Base-by-base conservation (phyloP, 2,113 vertebrate genomes). In the Cettia cetti region DNA sequence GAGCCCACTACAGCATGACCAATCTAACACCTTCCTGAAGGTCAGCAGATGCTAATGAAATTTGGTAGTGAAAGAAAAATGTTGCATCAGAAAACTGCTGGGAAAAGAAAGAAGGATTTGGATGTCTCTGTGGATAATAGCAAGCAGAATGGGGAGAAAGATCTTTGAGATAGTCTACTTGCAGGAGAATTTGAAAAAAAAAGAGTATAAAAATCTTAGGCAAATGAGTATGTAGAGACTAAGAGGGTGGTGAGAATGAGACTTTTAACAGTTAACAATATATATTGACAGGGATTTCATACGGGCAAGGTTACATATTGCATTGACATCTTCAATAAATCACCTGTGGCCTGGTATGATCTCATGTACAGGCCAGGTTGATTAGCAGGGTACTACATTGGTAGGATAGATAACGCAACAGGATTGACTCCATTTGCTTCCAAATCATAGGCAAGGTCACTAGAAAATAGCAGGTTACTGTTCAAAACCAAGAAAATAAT, bases 271-370 rank as follows among this genome's bases (percentile, higher is more conserved):
- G 7, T 78, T 82, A 21, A 5, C 47, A 31, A n/a, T 45, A n/a
- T 13, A 33, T 74, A 31, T 64, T 44, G 15, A 42, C 10, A 53
- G 9, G 7, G 30, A 47, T 78, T 72, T 82, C 24, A 23, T 3
- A 2, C 15, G 15, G n/a, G 30, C 9, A 59, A n/a, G 27, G 45
- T 13, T 7, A 31, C 0, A 0, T 72, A n/a, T 11, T 57, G 9
- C 8, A 3, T 3, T 42, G 27, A 28, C 4, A 35, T 53, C 22
- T 68, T 86, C 78, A 47, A 42, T 17, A 72, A n/a, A 20, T 30
- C n/a, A 27, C 9, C 20, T 40, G 7, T 30, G 18, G 47, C 21
- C 31, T 74, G 12, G 7, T 59, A 27, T 8, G 12, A 69, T 69
- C 74, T 82, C 53, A 45, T 4, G 3, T 9, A 52, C 20, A 82